These are phyloP conservation scores for Patella depressa DNA, from an alignment of 2,888 invertebrate genomes.

Conservation along the genomic window DNA sequence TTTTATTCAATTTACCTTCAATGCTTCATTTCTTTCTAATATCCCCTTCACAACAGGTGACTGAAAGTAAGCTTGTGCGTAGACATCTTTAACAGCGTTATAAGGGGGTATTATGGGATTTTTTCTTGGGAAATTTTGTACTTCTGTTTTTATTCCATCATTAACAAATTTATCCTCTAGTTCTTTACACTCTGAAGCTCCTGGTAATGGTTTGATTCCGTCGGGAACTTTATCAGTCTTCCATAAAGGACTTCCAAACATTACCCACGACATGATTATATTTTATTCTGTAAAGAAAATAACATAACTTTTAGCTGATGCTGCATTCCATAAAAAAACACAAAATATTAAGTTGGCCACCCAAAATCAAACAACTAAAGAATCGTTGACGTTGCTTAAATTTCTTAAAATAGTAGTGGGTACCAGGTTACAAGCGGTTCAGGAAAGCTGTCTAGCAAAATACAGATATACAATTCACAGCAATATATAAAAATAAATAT, in stretches of 20 bases:
- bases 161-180: constrained; percentile 52
- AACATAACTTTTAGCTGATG: no score
- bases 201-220: constrained; percentile 43
- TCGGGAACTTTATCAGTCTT: constrained; percentile 46
- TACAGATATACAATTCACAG: no score
- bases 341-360: no score
- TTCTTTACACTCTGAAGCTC: constrained; percentile 22
- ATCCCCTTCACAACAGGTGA: constrained; percentile 53
- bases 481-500: no score
- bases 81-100: constrained; percentile 55
- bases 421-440: no score
- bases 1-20: constrained; percentile 27
- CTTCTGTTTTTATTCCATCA: constrained; percentile 48
- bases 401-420: no score
- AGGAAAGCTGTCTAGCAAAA: no score
- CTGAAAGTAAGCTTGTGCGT: constrained; percentile 60
- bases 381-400: no score
- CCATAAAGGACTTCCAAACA: constrained; percentile 56
- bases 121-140: constrained; percentile 41
- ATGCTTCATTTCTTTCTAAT: constrained; percentile 35
- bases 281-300: no score
- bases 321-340: no score
- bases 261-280: constrained; percentile 46
- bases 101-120: constrained; percentile 64
- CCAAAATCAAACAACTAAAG: no score